Evolutionary conservation across 2,888 invertebrate species (phyloP), one percentile per base, ranked within the genome.

Genomic region (Microctonus hyperodae): DNA sequence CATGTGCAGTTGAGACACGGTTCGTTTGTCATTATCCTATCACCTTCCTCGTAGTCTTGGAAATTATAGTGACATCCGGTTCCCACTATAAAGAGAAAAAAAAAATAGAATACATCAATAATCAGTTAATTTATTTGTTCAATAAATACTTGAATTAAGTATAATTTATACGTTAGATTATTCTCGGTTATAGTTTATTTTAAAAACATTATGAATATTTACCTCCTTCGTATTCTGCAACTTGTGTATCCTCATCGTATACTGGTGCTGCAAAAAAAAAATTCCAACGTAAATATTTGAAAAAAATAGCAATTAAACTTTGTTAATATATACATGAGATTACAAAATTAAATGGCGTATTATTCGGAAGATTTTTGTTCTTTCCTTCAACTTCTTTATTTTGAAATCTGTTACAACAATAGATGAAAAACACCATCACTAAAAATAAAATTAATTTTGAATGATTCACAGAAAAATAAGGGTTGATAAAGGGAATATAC

Each of bases 1-100:
- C 96, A 97, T 74, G 96, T 96, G 86, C 96, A 97, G 86, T 97
- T 97, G 73, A 97, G 88, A 85, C 96, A 96, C 76, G 96, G 96
- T 85, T 97, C 96, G 87, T 96, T 96, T 76, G 96, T 96, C 86
- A 94, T 88, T 82, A 97, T 96, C 82, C 95, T 89, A 85, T 96
- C 95, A 67, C 96, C 95, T 87, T 96, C 95, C 73, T 92, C 91
- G 85, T 96, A 96, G 81, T 94, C 94, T 85, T 95, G 93, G 85
- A 94, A 95, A 87, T 96, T 95, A 86, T 96, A 96, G 86, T 95
- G 96, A 84, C 96, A 96, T 76, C 95, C 95, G 75, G 88, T 88
- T 69, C 88, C 76, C 74, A 87, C 90, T 90, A 86, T 64, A 84
- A 87, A 71, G 65, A 67, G 68, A 73, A 66, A 23, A 22, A 51